These are phyloP conservation scores for Drosophila setosimentum DNA, from an alignment of 2,888 invertebrate genomes.

Conservation along the genomic window DNA sequence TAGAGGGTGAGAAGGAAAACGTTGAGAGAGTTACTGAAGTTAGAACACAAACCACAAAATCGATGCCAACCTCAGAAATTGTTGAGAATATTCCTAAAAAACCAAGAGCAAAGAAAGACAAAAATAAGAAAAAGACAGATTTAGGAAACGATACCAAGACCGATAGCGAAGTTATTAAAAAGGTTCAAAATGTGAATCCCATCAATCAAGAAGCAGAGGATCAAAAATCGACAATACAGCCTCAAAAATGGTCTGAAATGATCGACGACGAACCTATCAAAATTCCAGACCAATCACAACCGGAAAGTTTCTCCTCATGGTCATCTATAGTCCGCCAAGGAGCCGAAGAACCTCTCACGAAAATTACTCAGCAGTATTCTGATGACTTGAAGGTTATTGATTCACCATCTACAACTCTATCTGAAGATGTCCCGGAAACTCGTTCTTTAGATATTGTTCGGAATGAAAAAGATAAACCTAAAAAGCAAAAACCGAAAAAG, in stretches of 20 bases:
- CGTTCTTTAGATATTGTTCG: background rate
- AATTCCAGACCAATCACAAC: conserved; percentile 1
- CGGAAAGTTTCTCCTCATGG: conserved; percentile 41
- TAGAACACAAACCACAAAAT: background rate
- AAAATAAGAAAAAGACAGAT: conserved; percentile 27
- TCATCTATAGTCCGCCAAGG: conserved; percentile 66
- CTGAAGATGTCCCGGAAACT: conserved; percentile 7
- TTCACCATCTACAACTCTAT: background rate
- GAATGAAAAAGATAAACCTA: conserved; percentile 18
- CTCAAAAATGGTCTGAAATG: conserved; percentile 44
- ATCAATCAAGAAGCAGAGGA: background rate
- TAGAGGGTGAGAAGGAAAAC: conserved; percentile 64
- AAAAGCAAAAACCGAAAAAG: conserved; percentile 39
- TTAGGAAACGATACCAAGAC: conserved; percentile 5
- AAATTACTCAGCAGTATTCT: conserved; percentile 22
- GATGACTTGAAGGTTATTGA: background rate
- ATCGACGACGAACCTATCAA: conserved; percentile 30
- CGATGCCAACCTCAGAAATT: conserved; percentile 1
- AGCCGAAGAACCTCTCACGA: conserved; percentile 49
- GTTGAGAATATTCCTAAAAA: conserved; percentile 25
- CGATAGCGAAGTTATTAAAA: background rate
- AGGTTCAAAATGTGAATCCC: background rate
- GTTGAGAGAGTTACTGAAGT: conserved; percentile 21
- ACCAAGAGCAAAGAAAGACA: conserved; percentile 44
- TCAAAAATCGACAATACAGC: background rate